Conservation (phyloP, 2,797 vertebrate genomes). For the Prionace glauca region DNA sequence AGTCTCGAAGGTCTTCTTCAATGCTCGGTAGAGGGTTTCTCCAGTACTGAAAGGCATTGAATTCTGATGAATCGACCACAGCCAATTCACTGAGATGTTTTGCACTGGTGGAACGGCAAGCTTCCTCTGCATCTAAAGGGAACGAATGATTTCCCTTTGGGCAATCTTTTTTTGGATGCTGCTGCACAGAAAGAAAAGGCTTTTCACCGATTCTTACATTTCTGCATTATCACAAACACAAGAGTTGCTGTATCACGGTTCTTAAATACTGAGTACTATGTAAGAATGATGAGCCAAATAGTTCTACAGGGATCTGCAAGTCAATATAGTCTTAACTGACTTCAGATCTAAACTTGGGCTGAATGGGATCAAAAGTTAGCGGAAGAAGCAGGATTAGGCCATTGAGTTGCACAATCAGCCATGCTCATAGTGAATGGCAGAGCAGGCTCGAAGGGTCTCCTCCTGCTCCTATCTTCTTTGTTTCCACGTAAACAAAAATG, state of each 20-base stretch:
- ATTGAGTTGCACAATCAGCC: no score
- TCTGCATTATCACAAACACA: not conserved
- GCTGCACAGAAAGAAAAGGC: not conserved
- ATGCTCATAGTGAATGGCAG: no score
- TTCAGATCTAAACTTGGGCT: not conserved
- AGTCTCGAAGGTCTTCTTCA: constrained; percentile 65
- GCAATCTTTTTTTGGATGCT: not conserved
- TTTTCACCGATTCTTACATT: not conserved
- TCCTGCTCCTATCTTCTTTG: no score
- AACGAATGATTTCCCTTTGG: not conserved
- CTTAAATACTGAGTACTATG: not conserved
- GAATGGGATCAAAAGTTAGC: no score
- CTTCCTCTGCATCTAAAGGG: not conserved
- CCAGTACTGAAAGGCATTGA: constrained; percentile 81
- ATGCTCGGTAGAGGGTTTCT: constrained; percentile 68
- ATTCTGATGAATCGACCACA: constrained; percentile 48
- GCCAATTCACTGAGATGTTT: not conserved
- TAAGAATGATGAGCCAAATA: not conserved
- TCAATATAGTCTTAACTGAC: not conserved
- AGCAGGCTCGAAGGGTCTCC: no score
- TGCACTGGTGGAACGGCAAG: not conserved
- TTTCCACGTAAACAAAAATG: not conserved
- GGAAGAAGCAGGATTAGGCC: no score
- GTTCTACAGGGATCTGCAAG: not conserved
- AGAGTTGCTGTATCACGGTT: not conserved